Conservation (phyloP, 2,113 vertebrate species). For the Epinephelus cyanopodus region DNA sequence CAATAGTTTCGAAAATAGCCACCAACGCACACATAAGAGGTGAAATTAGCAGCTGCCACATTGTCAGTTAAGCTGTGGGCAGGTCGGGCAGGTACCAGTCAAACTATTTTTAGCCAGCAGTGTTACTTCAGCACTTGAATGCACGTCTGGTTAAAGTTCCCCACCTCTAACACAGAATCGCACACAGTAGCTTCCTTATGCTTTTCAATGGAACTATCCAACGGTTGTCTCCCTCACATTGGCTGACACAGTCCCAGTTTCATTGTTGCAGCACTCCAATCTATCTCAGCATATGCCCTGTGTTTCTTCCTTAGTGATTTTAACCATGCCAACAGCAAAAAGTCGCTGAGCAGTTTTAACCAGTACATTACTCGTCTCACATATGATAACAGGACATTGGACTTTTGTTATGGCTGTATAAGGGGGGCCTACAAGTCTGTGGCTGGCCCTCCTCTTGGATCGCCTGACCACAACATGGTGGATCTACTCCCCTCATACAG, state of each 20-base stretch:
- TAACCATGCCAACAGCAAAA: too few species aligned
- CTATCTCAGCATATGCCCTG: too few species aligned
- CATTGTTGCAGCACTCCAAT: too few species aligned
- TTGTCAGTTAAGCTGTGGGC: neutral
- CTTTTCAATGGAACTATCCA: neutral
- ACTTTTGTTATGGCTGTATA: too few species aligned
- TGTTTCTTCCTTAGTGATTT: too few species aligned
- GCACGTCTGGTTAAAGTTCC: neutral
- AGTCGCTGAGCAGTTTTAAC: too few species aligned
- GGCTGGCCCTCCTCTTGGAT: too few species aligned
- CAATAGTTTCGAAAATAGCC: neutral
- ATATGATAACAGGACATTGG: too few species aligned
- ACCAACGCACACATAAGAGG: neutral
- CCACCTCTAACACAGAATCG: neutral
- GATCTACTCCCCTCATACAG: too few species aligned
- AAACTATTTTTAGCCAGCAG: neutral
- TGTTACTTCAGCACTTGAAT: neutral
- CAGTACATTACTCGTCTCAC: too few species aligned
- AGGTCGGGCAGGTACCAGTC: neutral
- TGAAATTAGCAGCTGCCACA: slow-evolving; percentile 16
- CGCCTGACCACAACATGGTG: too few species aligned
- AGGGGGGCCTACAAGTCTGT: too few species aligned
- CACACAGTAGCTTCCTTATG: neutral
- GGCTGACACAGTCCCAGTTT: neutral
- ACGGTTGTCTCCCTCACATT: neutral